Evolutionary conservation across 2,113 vertebrate species (phyloP).

Genomic region (Elaphurus davidianus): DNA sequence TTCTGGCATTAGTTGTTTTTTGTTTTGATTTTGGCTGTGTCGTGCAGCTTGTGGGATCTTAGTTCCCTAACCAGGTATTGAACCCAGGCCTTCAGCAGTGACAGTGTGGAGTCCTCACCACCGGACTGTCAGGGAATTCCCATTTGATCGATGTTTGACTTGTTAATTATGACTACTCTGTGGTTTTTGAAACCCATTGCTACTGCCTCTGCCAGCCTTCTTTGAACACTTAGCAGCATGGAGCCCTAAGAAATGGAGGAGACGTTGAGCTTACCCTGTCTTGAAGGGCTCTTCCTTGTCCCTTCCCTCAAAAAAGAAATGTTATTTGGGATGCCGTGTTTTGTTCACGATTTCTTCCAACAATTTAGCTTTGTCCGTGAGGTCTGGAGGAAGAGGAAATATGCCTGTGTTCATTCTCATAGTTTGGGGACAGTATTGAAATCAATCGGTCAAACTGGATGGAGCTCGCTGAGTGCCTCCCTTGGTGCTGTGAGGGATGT

Average conservation of each 20-base stretch:
- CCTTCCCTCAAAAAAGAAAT: neutral
- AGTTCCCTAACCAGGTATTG: neutral
- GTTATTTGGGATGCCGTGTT: constrained; percentile 28
- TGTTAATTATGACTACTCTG: neutral
- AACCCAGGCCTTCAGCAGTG: neutral
- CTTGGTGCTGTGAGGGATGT: neutral
- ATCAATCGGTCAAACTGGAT: neutral
- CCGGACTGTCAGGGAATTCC: neutral
- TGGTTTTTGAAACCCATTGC: constrained; percentile 25
- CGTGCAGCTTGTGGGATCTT: neutral
- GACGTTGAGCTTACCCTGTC: neutral
- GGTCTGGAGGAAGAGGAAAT: constrained; percentile 25
- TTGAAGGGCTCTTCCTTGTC: neutral
- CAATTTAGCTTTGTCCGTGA: neutral
- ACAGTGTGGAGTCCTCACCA: neutral
- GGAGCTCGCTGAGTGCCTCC: neutral
- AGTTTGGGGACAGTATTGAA: neutral
- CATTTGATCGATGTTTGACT: constrained; percentile 8
- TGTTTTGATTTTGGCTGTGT: neutral
- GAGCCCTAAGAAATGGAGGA: neutral
- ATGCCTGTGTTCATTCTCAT: neutral
- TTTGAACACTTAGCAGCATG: constrained; percentile 15
- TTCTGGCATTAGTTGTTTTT: constrained; percentile 30
- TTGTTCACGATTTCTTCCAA: constrained; percentile 33
- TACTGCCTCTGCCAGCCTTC: neutral